These are phyloP conservation scores for Odontomachus brunneus DNA, from an alignment of 1,140 invertebrate genomes.

Conservation along the genomic window DNA sequence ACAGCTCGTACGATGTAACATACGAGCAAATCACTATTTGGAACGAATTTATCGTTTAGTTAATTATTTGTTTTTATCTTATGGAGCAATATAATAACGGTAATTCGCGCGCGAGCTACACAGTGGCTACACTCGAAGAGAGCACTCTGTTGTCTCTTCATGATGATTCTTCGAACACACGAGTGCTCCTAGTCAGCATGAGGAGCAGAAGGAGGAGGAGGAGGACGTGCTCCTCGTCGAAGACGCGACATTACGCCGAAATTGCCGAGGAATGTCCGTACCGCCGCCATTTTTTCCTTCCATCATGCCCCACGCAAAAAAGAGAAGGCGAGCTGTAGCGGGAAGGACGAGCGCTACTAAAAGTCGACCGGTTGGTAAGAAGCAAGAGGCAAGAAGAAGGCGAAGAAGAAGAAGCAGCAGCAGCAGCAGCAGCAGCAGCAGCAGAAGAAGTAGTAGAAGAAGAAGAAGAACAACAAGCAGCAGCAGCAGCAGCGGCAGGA, in stretches of 20 bases:
- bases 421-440: conserved; percentile 7
- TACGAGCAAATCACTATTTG: not conserved
- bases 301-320: conserved; percentile 22
- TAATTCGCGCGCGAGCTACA: not conserved
- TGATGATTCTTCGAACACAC: not conserved
- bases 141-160: not conserved
- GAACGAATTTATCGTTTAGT: conserved; percentile 1
- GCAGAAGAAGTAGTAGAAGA: conserved; percentile 21
- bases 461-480: conserved; percentile 35
- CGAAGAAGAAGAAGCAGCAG: conserved; percentile 25
- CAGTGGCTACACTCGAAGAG: not conserved
- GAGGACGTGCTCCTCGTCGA: conserved; percentile 8
- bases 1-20: not conserved
- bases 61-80: not conserved
- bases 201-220: no score
- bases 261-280: conserved; percentile 46
- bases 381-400: conserved; percentile 45
- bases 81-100: not conserved
- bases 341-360: conserved; percentile 58
- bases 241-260: conserved; percentile 39
- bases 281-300: conserved; percentile 55
- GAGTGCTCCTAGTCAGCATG: no score
- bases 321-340: conserved; percentile 36
- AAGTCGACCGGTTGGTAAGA: conserved; percentile 61
- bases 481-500: conserved; percentile 31